Percentiles rank a stretch among this genome's conserved stretches.
phyloP scores from a whole-genome alignment of 2,113 vertebrate species.

The Mesembrinibis cayennensis region DNA sequence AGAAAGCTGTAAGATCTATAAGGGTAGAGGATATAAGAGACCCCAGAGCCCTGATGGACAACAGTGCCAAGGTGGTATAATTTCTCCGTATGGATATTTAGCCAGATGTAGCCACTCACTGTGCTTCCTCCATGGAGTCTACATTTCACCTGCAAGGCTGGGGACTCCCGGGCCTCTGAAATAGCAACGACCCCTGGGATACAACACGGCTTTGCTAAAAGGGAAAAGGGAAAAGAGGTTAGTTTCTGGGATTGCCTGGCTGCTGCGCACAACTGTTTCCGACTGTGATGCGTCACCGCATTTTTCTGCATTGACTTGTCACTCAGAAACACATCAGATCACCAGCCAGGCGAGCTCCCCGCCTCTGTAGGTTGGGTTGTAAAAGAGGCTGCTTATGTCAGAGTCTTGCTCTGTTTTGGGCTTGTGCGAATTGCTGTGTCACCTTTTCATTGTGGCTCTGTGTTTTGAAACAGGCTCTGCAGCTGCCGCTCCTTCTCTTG shows the following conservation, averaged over 20 bases:
- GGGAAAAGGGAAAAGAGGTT: not conserved
- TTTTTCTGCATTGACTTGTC: not conserved
- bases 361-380: not conserved
- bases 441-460: not conserved
- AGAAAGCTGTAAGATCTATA: not conserved
- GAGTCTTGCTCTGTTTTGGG: not conserved
- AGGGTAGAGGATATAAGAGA: not conserved
- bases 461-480: not conserved
- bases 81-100: not conserved
- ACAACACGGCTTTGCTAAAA: not conserved
- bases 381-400: not conserved
- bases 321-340: not conserved
- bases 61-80: not conserved
- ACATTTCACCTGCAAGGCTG: not conserved
- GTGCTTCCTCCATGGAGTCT: not conserved
- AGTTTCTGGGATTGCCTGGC: not conserved
- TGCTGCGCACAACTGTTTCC: not conserved
- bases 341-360: not conserved
- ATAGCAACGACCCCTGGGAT: not conserved
- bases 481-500: not conserved
- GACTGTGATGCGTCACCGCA: not conserved
- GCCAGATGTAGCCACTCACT: not conserved
- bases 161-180: not conserved
- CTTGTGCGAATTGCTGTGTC: not conserved
- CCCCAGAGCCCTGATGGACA: not conserved